These are phyloP conservation scores for Pentalonia nigronervosa DNA, from an alignment of 1,140 invertebrate genomes.

Conservation along the genomic window DNA sequence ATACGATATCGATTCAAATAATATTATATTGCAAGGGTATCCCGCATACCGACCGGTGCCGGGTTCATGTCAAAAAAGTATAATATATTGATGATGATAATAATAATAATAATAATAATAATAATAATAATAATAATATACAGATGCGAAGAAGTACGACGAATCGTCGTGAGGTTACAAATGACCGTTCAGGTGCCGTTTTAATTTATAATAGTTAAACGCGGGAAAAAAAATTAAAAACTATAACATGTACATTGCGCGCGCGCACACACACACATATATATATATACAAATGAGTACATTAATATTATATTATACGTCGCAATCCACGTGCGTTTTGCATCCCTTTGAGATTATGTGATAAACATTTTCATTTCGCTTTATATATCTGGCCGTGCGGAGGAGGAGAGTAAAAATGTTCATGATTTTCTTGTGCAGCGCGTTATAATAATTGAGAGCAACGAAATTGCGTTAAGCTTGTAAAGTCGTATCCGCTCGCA, in stretches of 20 bases:
- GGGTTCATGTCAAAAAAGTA: too few relatives aligned
- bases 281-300: not conserved
- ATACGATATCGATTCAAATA: not conserved
- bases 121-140: not conserved
- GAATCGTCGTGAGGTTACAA: not conserved
- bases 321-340: not conserved
- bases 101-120: too few relatives aligned
- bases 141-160: not conserved
- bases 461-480: not conserved
- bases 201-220: not conserved
- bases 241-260: not conserved
- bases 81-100: too few relatives aligned
- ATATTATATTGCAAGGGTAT: not conserved
- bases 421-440: not conserved
- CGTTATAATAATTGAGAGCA: not conserved
- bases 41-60: too few relatives aligned
- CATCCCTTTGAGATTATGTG: too few relatives aligned
- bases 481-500: not conserved
- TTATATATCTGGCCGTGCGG: not conserved
- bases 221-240: not conserved
- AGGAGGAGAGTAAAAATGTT: not conserved
- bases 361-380: not conserved
- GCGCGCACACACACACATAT: too few relatives aligned
- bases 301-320: not conserved
- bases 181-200: not conserved